These are phyloP conservation scores for Patiria miniata DNA, from an alignment of 35 echinoderm and acorn worm species.

Conservation along the genomic window DNA sequence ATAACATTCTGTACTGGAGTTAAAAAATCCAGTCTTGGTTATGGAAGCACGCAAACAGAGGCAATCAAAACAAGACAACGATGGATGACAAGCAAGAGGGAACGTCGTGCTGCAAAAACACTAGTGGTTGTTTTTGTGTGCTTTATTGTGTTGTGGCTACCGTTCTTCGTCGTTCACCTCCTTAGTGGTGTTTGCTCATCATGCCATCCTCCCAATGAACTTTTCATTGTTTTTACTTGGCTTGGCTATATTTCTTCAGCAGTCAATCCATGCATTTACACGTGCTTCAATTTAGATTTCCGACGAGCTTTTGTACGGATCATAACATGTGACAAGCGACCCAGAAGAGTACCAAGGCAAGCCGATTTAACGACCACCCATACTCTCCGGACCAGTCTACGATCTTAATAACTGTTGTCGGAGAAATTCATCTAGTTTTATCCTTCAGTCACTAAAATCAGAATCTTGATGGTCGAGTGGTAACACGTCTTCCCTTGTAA, in stretches of 20 bases:
- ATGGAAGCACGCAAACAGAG: conserved; percentile 81
- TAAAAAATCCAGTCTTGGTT: conserved; percentile 39
- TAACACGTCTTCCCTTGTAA: too few species aligned
- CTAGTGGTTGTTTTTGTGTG: conserved; percentile 94
- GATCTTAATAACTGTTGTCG: too few species aligned
- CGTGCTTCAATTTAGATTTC: conserved; percentile 93
- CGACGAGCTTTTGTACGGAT: conserved; percentile 82
- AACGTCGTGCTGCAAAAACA: conserved; percentile 92
- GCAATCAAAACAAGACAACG: conserved; percentile 53
- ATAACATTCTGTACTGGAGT: conserved; percentile 72
- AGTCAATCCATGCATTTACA: conserved; percentile 97
- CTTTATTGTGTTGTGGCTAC: conserved; percentile 94
- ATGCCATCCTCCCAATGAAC: conserved; percentile 75
- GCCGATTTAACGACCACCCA: conserved; percentile 26
- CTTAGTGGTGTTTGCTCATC: conserved; percentile 76
- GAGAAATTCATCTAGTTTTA: too few species aligned
- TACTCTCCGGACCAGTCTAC: conserved; percentile 34
- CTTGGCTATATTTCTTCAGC: conserved; percentile 94
- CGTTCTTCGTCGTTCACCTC: conserved; percentile 95
- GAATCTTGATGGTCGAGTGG: too few species aligned
- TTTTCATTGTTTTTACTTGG: conserved; percentile 94
- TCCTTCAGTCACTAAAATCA: too few species aligned
- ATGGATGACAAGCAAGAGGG: conserved; percentile 81
- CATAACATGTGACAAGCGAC: conserved; percentile 64
- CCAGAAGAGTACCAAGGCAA: conserved; percentile 5